A percentile compares a stretch with the other conserved stretches of the same genome.
Evolutionary conservation across 1,140 invertebrate genomes (phyloP).

Genomic region (Eriosoma lanigerum): DNA sequence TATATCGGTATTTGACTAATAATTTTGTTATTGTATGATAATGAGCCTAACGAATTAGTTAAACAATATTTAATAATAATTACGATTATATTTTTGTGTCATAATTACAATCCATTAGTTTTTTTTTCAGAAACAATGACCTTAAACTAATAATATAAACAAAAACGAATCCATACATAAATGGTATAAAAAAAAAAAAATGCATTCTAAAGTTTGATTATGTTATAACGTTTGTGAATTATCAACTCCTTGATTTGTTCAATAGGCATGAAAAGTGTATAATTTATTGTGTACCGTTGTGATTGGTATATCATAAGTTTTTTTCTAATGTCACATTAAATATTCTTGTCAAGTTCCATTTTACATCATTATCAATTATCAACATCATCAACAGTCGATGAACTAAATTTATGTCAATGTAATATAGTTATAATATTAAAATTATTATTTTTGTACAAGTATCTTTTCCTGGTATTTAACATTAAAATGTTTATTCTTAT

Average conservation of each 20-base stretch:
- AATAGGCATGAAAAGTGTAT: slow-evolving; percentile 18
- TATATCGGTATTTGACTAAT: too few species aligned
- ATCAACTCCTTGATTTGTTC: slow-evolving; percentile 4
- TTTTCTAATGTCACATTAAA: slow-evolving; percentile 23
- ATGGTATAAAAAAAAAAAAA: not conserved
- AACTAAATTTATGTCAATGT: slow-evolving; percentile 39
- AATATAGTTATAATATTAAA: not conserved
- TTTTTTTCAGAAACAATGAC: too few species aligned
- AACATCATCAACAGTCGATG: not conserved
- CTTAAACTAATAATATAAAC: too few species aligned
- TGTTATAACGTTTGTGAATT: slow-evolving; percentile 13
- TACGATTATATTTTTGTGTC: too few species aligned
- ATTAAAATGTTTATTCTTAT: too few species aligned
- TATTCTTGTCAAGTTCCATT: slow-evolving; percentile 31
- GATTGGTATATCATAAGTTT: not conserved
- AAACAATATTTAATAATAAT: too few species aligned
- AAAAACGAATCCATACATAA: too few species aligned
- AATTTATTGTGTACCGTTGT: not conserved
- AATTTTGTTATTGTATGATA: too few species aligned
- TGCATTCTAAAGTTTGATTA: not conserved
- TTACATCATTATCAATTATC: slow-evolving; percentile 2
- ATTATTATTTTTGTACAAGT: not conserved
- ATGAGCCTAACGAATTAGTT: too few species aligned
- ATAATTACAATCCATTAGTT: too few species aligned
- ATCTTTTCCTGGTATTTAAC: not conserved